These are phyloP conservation scores for Chrysolina oricalcia DNA, from an alignment of 2,888 invertebrate species.

Conservation along the genomic window DNA sequence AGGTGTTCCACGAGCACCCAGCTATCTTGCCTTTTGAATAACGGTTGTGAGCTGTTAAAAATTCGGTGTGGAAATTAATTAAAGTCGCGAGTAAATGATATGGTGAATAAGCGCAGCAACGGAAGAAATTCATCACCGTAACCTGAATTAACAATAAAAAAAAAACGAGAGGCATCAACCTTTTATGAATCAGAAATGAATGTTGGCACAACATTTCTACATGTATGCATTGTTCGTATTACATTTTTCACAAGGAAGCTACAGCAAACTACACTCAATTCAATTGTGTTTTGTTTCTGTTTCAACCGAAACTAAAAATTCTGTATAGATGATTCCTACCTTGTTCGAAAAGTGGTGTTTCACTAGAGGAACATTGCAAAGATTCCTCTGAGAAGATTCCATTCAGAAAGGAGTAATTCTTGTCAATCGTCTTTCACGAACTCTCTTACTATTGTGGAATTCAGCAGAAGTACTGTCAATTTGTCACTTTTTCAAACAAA, in stretches of 20 bases:
- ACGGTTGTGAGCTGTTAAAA: slow-evolving; percentile 16
- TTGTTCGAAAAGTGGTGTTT: too few relatives aligned
- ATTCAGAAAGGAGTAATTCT: too few relatives aligned
- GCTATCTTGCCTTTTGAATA: slow-evolving; percentile 16
- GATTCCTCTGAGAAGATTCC: too few relatives aligned
- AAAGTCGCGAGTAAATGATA: slow-evolving; percentile 10
- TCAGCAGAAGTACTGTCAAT: too few relatives aligned
- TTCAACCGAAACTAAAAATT: too few relatives aligned
- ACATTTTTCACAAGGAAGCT: background rate
- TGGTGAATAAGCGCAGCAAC: slow-evolving; percentile 17
- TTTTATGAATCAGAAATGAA: background rate
- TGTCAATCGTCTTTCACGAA: too few relatives aligned
- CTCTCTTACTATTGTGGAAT: too few relatives aligned
- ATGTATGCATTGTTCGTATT: background rate
- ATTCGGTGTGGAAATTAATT: slow-evolving; percentile 21
- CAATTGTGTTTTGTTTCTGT: too few relatives aligned
- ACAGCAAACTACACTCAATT: too few relatives aligned
- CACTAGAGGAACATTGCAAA: too few relatives aligned
- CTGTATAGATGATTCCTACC: too few relatives aligned
- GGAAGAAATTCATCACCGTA: slow-evolving; percentile 12
- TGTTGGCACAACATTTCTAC: background rate
- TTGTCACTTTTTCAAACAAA: too few relatives aligned
- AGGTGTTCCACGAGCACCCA: background rate
- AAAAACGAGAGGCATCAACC: background rate
- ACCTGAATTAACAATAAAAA: slow-evolving; percentile 6